These are phyloP conservation scores for Buceros bicornis DNA, from an alignment of 2,797 vertebrate species.

Conservation along the genomic window DNA sequence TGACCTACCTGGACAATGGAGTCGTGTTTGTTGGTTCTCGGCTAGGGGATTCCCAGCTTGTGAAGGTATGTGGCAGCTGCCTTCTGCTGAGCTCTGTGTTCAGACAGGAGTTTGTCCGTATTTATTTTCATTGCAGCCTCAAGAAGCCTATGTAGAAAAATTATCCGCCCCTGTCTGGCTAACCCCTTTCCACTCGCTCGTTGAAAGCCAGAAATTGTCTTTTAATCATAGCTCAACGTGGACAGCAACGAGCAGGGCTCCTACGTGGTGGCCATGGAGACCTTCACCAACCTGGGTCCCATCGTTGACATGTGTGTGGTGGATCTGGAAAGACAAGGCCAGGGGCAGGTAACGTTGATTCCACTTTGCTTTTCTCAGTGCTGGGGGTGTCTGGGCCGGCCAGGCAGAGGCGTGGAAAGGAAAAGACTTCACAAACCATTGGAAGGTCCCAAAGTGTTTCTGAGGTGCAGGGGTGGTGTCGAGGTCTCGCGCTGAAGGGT, in stretches of 20 bases:
- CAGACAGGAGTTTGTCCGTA: background rate
- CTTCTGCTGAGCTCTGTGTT: background rate
- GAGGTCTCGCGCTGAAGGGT: background rate
- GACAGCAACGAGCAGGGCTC: constrained; percentile 99
- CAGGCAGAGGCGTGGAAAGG: background rate
- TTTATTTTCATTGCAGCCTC: background rate
- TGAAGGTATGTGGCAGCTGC: constrained; percentile 86
- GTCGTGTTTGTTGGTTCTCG: constrained; percentile 98
- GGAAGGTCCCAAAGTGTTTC: background rate
- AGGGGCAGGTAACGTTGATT: constrained; percentile 90
- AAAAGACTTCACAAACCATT: background rate
- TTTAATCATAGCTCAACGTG: constrained; percentile 89
- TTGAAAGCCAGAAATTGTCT: background rate
- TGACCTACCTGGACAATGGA: constrained; percentile 97
- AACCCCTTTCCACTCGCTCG: background rate
- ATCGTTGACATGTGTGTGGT: constrained; percentile 99
- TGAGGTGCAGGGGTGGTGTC: background rate
- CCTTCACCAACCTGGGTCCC: constrained; percentile 97
- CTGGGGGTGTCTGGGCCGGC: background rate
- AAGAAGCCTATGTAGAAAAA: accelerated
- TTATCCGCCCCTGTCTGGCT: background rate
- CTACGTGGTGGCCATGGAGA: constrained; percentile 97
- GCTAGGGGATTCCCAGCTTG: constrained; percentile 96
- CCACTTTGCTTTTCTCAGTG: background rate
- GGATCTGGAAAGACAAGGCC: constrained; percentile 96